A percentile compares a stretch with the other conserved stretches of the same genome.
phyloP scores from a whole-genome alignment of 2,113 vertebrate species.

The Agapornis roseicollis region DNA sequence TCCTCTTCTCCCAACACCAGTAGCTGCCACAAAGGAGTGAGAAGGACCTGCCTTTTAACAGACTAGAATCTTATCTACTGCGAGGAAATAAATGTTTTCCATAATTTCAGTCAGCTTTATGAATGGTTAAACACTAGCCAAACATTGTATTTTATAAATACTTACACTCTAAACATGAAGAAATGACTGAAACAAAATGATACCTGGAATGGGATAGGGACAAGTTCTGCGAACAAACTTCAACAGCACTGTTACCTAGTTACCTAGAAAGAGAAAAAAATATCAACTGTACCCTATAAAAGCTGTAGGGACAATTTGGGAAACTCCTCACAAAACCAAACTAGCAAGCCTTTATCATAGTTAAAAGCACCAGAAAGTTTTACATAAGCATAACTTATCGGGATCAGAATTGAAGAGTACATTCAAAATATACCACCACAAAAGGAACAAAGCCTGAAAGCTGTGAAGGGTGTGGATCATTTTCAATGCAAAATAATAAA shows the following conservation, averaged over 20 bases:
- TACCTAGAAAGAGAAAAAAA: neutral
- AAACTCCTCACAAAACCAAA: neutral
- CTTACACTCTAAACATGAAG: fast-evolving
- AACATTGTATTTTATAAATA: neutral
- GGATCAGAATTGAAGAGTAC: neutral
- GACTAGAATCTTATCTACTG: neutral
- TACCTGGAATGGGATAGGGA: fast-evolving
- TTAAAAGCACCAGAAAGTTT: neutral
- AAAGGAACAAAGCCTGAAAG: neutral
- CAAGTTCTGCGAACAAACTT: neutral
- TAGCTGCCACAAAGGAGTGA: neutral
- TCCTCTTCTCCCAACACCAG: neutral
- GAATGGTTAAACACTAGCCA: neutral
- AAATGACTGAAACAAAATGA: neutral
- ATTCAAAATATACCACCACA: neutral
- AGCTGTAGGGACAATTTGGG: neutral
- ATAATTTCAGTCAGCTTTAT: neutral
- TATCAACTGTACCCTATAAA: neutral
- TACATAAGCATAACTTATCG: neutral
- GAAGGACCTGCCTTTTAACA: neutral
- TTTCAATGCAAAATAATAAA: constrained; percentile 24
- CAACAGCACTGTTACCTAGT: neutral
- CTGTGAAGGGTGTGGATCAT: neutral
- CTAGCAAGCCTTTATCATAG: neutral
- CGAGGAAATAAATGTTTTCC: neutral